These are phyloP conservation scores for Dasypogon diadema DNA, from an alignment of 2,888 invertebrate species.

Conservation along the genomic window DNA sequence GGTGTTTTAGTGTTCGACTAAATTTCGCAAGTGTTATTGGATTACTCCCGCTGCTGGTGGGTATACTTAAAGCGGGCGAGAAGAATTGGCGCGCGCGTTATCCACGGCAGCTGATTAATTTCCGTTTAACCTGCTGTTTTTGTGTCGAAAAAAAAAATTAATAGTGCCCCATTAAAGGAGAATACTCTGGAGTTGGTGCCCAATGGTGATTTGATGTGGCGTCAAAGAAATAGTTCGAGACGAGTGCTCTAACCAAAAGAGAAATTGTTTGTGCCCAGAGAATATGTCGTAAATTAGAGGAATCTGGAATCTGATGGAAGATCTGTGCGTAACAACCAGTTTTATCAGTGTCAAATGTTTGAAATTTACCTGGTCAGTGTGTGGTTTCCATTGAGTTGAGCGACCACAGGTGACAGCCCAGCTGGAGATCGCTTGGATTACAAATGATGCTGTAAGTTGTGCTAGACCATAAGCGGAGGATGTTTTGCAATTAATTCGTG, in stretches of 20 bases:
- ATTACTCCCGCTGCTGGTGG: slow-evolving; percentile 22
- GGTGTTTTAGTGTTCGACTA: background rate
- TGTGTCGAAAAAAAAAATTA: slow-evolving; percentile 7
- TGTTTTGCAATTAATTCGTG: slow-evolving; percentile 24
- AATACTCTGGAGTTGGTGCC: background rate
- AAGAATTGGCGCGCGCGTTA: slow-evolving; percentile 1
- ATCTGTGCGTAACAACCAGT: slow-evolving; percentile 17
- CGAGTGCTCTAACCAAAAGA: slow-evolving; percentile 14
- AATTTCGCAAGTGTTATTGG: slow-evolving; percentile 38
- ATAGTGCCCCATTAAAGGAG: slow-evolving; percentile 22
- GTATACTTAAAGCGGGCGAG: slow-evolving; percentile 1
- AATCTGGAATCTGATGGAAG: slow-evolving; percentile 17
- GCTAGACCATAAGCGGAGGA: background rate
- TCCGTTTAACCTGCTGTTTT: background rate
- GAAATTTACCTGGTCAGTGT: slow-evolving; percentile 31
- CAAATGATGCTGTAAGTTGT: background rate
- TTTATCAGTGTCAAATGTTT: slow-evolving; percentile 23
- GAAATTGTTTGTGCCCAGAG: background rate
- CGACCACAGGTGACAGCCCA: slow-evolving; percentile 24
- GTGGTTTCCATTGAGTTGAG: slow-evolving; percentile 27
- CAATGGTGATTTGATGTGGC: background rate
- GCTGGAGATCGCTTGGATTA: slow-evolving; percentile 37
- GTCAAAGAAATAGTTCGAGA: background rate
- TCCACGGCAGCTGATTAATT: background rate
- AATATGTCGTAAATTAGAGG: background rate